Conservation (phyloP, 53 echinoderm and acorn worm species). For the Apostichopus leukothele region DNA sequence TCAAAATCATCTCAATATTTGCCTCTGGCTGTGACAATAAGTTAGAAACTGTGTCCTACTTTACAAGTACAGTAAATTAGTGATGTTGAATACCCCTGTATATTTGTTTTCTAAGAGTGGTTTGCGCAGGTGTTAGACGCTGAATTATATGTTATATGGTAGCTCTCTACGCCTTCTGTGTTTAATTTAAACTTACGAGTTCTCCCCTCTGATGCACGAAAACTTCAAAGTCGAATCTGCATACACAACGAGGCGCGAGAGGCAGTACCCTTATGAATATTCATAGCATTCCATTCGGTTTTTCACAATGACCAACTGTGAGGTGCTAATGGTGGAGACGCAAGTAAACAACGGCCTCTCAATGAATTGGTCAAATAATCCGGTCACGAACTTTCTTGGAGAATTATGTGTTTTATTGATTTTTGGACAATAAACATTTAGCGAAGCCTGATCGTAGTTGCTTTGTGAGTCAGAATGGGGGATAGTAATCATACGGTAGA, state of each 20-base stretch:
- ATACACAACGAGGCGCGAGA: background rate
- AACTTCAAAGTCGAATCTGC: background rate
- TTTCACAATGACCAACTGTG: conserved; percentile 30
- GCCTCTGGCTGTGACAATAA: background rate
- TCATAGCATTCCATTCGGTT: conserved; percentile 24
- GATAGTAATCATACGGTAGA: conserved; percentile 11
- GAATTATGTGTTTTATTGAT: conserved; percentile 45
- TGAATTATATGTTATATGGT: background rate
- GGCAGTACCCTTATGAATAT: background rate
- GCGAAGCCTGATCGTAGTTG: background rate
- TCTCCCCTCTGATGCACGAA: too few species aligned
- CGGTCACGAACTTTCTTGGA: conserved; percentile 35
- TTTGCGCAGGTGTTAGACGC: background rate
- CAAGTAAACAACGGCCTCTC: conserved; percentile 21
- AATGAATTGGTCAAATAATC: conserved; percentile 37
- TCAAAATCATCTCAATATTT: background rate
- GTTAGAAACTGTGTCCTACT: background rate
- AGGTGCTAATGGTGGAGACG: conserved; percentile 38
- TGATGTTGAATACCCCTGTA: background rate
- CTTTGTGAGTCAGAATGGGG: conserved; percentile 32
- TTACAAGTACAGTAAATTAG: background rate
- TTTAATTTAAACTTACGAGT: background rate
- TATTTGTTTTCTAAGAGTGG: conserved; percentile 13
- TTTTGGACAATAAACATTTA: conserved; percentile 47
- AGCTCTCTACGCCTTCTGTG: background rate